Percentiles rank a stretch among this genome's conserved stretches.
Evolutionary conservation across 2,113 vertebrate genomes (phyloP).

Genomic region (Upupa epops): DNA sequence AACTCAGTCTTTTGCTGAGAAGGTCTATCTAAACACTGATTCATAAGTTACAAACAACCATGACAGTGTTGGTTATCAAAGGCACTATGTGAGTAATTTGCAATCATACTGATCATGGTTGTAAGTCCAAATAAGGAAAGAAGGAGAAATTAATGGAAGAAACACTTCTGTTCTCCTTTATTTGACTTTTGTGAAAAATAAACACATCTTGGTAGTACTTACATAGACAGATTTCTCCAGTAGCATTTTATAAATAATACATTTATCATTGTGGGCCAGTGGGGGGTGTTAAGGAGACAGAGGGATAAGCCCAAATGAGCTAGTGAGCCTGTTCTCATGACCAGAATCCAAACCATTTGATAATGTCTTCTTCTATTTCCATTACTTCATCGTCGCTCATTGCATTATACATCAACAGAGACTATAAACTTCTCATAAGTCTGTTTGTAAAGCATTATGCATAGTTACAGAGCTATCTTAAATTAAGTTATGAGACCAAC

Average conservation of each 20-base stretch:
- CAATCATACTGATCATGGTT: background rate
- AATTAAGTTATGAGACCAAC: conserved; percentile 20
- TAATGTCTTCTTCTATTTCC: conserved; percentile 1
- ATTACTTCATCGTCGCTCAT: conserved; percentile 39
- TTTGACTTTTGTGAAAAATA: background rate
- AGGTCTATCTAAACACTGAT: background rate
- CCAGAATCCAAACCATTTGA: background rate
- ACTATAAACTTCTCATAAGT: conserved; percentile 25
- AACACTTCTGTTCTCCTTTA: background rate
- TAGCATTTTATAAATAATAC: background rate
- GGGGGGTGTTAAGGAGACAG: background rate
- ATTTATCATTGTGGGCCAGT: background rate
- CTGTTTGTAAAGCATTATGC: conserved; percentile 37
- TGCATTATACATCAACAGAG: conserved; percentile 46
- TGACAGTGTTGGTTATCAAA: background rate
- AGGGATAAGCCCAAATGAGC: background rate
- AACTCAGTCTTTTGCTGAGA: background rate
- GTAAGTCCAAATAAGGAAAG: background rate
- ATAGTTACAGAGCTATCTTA: conserved; percentile 29
- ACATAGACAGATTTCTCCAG: background rate
- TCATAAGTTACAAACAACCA: background rate
- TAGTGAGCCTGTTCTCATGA: background rate
- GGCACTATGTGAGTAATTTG: background rate
- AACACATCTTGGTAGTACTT: background rate
- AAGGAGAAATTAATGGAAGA: background rate